These are phyloP conservation scores for Conger conger DNA, from an alignment of 2,113 vertebrate species.

Conservation along the genomic window DNA sequence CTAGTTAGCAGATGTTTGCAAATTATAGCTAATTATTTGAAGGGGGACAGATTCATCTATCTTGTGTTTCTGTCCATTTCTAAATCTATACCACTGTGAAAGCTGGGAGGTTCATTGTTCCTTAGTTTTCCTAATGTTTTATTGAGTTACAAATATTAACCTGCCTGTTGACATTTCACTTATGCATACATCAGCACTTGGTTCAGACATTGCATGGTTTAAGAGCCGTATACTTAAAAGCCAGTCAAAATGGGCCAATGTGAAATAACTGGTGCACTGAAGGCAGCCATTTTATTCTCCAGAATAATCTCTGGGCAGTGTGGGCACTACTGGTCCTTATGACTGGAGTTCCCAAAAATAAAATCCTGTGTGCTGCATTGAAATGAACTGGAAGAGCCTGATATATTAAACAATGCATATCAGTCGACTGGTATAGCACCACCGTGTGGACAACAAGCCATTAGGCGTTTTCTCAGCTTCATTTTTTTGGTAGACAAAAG, in stretches of 20 bases:
- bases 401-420: no score
- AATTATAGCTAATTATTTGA: slow-evolving; percentile 8
- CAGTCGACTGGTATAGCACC: no score
- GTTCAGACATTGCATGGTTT: not conserved
- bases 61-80: not conserved
- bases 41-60: not conserved
- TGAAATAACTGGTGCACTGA: no score
- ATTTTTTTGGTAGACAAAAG: not conserved
- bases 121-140: not conserved
- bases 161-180: not conserved
- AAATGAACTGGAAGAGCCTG: not conserved
- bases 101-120: not conserved
- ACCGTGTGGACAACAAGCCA: not conserved
- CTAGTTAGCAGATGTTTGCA: slow-evolving; percentile 2
- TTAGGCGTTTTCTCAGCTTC: not conserved
- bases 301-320: no score
- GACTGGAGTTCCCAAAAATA: not conserved
- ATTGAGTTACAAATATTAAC: not conserved
- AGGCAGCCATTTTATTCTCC: no score
- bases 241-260: not conserved
- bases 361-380: not conserved
- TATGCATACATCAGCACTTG: not conserved
- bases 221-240: not conserved
- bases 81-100: not conserved
- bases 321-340: not conserved